Percentiles rank a stretch among this genome's conserved stretches.
phyloP scores from a whole-genome alignment of 2,888 invertebrate genomes.

The Ernsta delagoae region DNA sequence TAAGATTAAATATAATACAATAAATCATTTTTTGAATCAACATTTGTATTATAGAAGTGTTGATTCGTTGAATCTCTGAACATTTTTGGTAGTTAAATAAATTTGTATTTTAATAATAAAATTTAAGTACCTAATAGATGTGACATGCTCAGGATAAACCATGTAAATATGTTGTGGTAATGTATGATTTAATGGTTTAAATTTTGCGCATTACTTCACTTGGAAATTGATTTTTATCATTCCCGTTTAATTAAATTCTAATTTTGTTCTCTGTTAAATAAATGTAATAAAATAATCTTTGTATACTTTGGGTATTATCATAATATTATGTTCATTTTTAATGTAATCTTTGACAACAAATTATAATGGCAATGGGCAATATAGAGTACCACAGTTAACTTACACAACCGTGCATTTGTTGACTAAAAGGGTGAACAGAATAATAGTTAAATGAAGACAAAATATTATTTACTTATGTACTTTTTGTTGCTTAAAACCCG shows the following conservation, averaged over 20 bases:
- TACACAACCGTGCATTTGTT: background rate
- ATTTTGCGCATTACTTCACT: conserved; percentile 43
- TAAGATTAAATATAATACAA: conserved; percentile 48
- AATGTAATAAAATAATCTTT: background rate
- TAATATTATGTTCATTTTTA: background rate
- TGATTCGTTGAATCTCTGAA: conserved; percentile 75
- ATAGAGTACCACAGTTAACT: no score
- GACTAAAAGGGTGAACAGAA: conserved; percentile 11
- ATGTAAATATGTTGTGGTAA: conserved; percentile 59
- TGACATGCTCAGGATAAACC: conserved; percentile 57
- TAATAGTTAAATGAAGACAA: conserved; percentile 43
- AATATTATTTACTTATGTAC: conserved; percentile 46
- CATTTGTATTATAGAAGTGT: conserved; percentile 57
- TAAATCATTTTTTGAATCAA: conserved; percentile 75
- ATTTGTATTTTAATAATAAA: conserved; percentile 84
- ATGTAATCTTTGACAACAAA: background rate
- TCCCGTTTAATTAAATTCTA: conserved; percentile 46
- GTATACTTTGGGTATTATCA: conserved; percentile 5
- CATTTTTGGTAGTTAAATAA: conserved; percentile 75
- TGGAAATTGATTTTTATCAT: conserved; percentile 37
- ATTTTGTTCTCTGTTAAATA: background rate
- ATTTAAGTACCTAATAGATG: conserved; percentile 65
- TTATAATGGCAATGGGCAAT: background rate
- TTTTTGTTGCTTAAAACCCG: conserved; percentile 72
- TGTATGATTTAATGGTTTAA: conserved; percentile 48